These are phyloP conservation scores for Sinocyclocheilus rhinocerous DNA, from an alignment of 2,113 vertebrate genomes.

Conservation along the genomic window DNA sequence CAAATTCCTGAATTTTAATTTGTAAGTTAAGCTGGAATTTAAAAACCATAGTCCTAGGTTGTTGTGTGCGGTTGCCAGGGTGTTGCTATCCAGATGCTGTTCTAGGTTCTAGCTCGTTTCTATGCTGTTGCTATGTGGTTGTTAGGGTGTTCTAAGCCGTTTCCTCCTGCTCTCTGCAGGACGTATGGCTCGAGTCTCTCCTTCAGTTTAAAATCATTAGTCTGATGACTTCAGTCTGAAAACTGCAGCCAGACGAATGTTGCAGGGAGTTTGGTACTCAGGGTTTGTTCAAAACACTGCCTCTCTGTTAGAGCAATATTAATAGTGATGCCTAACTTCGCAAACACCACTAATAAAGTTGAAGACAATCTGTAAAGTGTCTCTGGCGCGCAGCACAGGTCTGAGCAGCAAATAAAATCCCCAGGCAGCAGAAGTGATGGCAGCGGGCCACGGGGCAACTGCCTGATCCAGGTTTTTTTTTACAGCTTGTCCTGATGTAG, in stretches of 20 bases:
- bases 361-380: slow-evolving; percentile 9
- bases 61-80: background rate
- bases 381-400: background rate
- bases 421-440: background rate
- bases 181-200: background rate
- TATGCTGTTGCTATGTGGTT: background rate
- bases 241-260: background rate
- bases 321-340: background rate
- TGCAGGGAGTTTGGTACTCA: background rate
- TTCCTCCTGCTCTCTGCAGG: background rate
- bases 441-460: background rate
- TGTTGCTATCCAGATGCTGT: background rate
- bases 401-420: background rate
- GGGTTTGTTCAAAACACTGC: background rate
- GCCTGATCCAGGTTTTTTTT: background rate
- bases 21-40: background rate
- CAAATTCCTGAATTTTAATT: background rate
- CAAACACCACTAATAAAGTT: background rate
- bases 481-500: background rate
- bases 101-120: background rate
- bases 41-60: background rate
- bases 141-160: background rate
- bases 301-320: background rate
- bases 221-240: background rate
- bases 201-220: background rate